Conservation (phyloP, 2,888 invertebrate genomes). For the Noctua janthina region DNA sequence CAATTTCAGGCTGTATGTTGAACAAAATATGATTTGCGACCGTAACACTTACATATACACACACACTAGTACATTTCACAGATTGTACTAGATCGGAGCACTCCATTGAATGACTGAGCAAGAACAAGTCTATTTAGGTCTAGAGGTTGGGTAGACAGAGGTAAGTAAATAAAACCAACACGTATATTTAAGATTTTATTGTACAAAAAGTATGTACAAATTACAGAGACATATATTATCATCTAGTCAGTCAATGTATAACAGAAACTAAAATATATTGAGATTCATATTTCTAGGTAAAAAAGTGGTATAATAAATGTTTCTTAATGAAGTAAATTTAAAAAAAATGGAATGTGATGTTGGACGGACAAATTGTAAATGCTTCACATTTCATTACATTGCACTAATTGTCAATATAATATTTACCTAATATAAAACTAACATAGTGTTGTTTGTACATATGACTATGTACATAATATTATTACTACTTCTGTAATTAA, state of each 20-base stretch:
- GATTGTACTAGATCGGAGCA: neutral
- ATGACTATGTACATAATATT: conserved; percentile 26
- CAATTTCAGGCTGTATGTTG: no score
- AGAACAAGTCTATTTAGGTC: neutral
- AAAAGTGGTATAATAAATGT: conserved; percentile 7
- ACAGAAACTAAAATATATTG: conserved; percentile 52
- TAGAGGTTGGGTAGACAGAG: neutral
- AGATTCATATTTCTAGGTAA: conserved; percentile 46
- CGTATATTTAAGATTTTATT: conserved; percentile 49
- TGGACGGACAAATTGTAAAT: conserved; percentile 38
- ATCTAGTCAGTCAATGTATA: conserved; percentile 61
- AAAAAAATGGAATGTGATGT: conserved; percentile 38
- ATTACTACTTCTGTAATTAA: conserved; percentile 13
- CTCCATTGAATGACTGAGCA: neutral
- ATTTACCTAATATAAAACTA: neutral
- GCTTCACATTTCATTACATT: conserved; percentile 11
- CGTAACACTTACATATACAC: no score
- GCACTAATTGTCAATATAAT: conserved; percentile 4
- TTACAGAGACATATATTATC: conserved; percentile 47
- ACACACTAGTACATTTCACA: no score
- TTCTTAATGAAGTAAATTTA: conserved; percentile 7
- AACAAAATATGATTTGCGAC: no score
- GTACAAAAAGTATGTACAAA: conserved; percentile 53
- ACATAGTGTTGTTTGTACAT: conserved; percentile 2
- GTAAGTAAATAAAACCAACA: conserved; percentile 3